phyloP scores from a whole-genome alignment of 2,113 vertebrate genomes.

The Martes martes region DNA sequence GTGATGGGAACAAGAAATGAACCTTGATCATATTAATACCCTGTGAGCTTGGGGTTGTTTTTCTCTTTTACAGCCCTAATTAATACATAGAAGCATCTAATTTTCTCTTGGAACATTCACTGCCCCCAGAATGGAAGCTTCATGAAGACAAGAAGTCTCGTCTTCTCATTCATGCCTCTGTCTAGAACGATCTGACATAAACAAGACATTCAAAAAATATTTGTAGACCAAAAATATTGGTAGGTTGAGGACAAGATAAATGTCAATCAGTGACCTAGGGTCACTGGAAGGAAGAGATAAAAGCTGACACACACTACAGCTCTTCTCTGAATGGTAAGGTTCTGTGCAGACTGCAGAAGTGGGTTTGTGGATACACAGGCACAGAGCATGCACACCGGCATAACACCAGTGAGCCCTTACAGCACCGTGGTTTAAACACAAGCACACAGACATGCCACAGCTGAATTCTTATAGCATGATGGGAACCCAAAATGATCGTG shows the following conservation, averaged over 20 bases:
- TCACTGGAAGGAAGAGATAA: not conserved
- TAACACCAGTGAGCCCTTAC: rapidly evolving
- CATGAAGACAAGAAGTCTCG: not conserved
- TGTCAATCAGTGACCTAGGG: not conserved
- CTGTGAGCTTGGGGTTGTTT: not conserved
- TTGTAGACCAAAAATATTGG: not conserved
- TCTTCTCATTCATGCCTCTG: not conserved
- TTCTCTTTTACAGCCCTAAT: not conserved
- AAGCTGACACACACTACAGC: not conserved
- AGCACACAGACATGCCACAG: rapidly evolving
- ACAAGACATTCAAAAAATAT: not conserved
- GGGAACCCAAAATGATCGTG: not conserved
- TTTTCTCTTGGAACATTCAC: not conserved
- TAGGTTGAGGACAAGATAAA: not conserved
- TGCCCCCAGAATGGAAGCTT: not conserved
- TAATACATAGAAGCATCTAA: not conserved
- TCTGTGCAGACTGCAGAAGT: not conserved
- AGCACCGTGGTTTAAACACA: not conserved
- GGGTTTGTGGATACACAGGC: rapidly evolving
- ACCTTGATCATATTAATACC: not conserved
- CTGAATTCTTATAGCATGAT: not conserved
- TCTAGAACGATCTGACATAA: not conserved
- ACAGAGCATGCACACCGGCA: not conserved
- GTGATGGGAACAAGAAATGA: not conserved
- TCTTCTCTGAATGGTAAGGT: not conserved